Evolutionary conservation across 2,113 vertebrate species (phyloP), one percentile per base, ranked within the genome.

Genomic region (Corvus cornix): DNA sequence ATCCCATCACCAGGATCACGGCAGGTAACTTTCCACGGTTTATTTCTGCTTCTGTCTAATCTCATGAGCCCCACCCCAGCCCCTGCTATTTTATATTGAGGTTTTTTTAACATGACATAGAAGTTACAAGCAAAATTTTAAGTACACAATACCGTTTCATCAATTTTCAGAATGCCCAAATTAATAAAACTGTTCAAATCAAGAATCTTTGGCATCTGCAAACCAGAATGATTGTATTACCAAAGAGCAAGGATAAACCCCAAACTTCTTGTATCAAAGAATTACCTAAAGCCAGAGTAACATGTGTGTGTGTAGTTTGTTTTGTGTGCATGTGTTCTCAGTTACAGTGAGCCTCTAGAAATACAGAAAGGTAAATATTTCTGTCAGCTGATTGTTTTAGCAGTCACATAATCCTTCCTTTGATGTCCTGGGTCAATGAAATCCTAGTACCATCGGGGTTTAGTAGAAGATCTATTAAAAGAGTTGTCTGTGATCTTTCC

Each of bases 391-490:
- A 96, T 91, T 93, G 91, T 93, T 98, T 97, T 90, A 92, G 91
- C 85, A 94, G 97, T 88, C 94, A 94, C 69, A 84, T 55, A 90
- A 81, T 96, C 85, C 81, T 95, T 93, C 74, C 92, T 98, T 96
- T 97, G 96, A 97, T 96, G 96, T 98, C 91, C 89, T 79, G 92
- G 95, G 94, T 98, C 98, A 97, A 17, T 72, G 93, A 73, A 88
- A 95, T 95, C 92, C 91, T 96, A 97, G 92, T 82, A 97, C 93
- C 91, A 96, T 35, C 66, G 5, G 55, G 63, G 63, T 83, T 96
- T 89, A 75, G 89, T 77, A 95, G 94, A 27, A 96, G 97, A 93
- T 87, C 89, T 44, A 95, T 90, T 96, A 92, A 95, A 94, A 97
- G 79, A 94, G 56, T 85, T 96, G 77, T 75, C 96, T 97, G 97